These are phyloP conservation scores for Sparus aurata DNA, from an alignment of 2,797 vertebrate species.

Conservation along the genomic window DNA sequence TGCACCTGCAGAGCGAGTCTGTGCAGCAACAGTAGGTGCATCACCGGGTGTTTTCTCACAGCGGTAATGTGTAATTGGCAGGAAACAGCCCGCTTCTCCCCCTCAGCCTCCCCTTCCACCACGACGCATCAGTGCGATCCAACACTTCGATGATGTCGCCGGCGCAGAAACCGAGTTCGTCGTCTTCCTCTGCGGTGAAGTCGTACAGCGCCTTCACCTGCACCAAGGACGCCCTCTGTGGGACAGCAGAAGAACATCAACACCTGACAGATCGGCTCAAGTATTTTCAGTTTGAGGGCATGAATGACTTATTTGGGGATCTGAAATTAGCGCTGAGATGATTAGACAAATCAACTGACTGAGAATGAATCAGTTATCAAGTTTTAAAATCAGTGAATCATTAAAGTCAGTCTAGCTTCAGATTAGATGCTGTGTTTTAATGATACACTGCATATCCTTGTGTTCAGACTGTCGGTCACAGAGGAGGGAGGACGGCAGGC, in stretches of 20 bases:
- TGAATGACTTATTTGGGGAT: not conserved
- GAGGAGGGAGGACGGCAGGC: not conserved
- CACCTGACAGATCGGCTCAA: too few species aligned
- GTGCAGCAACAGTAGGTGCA: not conserved
- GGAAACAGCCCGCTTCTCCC: conserved; percentile 92
- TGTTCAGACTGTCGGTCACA: too few species aligned
- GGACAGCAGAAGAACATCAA: not conserved
- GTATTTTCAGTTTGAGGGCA: not conserved
- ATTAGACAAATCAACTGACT: not conserved
- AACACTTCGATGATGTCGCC: conserved; percentile 94
- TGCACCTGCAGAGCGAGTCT: conserved; percentile 17
- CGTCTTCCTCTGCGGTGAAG: conserved; percentile 90
- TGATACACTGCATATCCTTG: too few species aligned
- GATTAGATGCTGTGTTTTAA: not conserved
- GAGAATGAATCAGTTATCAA: too few species aligned
- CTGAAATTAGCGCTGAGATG: not conserved
- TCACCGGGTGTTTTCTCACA: conserved; percentile 68
- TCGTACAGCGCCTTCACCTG: conserved; percentile 92
- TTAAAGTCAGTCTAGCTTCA: not conserved
- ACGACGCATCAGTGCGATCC: conserved; percentile 89
- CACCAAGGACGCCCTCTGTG: conserved; percentile 56
- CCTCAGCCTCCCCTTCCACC: conserved; percentile 93
- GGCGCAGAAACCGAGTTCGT: conserved; percentile 90
- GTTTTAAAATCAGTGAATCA: not conserved
- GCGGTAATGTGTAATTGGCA: conserved; percentile 89